A percentile compares a stretch with the other conserved stretches of the same genome.
Conservation (phyloP, 2,888 invertebrate species). For the Boloria selene region DNA sequence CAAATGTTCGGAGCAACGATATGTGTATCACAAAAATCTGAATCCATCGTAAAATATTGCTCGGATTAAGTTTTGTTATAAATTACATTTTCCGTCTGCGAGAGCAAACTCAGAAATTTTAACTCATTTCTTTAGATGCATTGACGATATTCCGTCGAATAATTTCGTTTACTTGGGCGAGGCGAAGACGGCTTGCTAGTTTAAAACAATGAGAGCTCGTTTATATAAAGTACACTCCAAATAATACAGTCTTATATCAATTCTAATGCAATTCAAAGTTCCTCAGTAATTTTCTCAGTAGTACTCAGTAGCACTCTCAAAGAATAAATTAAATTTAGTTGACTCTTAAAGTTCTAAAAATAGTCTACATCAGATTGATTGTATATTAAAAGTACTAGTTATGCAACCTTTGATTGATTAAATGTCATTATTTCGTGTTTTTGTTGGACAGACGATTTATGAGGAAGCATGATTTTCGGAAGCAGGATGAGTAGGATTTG, state of each 20-base stretch:
- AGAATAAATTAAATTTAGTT: constrained; percentile 43
- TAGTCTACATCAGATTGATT: too few relatives aligned
- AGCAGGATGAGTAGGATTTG: constrained; percentile 15
- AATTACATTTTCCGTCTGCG: background rate
- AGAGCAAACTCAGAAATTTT: background rate
- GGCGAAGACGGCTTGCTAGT: background rate
- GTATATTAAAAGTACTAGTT: too few relatives aligned
- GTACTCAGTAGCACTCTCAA: constrained; percentile 40
- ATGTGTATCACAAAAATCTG: too few relatives aligned
- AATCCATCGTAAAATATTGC: background rate
- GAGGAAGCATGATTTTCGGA: constrained; percentile 4
- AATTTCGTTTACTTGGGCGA: background rate
- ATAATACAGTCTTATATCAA: constrained; percentile 34
- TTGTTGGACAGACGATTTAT: too few relatives aligned
- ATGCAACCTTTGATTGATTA: too few relatives aligned
- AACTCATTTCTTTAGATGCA: background rate
- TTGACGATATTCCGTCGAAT: background rate
- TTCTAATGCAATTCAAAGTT: constrained; percentile 43
- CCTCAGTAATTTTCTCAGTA: constrained; percentile 8
- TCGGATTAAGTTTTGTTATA: background rate
- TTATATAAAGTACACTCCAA: constrained; percentile 15
- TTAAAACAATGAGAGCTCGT: background rate
- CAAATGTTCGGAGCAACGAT: too few relatives aligned
- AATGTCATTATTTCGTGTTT: too few relatives aligned
- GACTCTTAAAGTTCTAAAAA: constrained; percentile 23